Percentiles rank a stretch among this genome's conserved stretches.
phyloP scores from a whole-genome alignment of 1,140 invertebrate genomes.

The Drosophila suzukii region DNA sequence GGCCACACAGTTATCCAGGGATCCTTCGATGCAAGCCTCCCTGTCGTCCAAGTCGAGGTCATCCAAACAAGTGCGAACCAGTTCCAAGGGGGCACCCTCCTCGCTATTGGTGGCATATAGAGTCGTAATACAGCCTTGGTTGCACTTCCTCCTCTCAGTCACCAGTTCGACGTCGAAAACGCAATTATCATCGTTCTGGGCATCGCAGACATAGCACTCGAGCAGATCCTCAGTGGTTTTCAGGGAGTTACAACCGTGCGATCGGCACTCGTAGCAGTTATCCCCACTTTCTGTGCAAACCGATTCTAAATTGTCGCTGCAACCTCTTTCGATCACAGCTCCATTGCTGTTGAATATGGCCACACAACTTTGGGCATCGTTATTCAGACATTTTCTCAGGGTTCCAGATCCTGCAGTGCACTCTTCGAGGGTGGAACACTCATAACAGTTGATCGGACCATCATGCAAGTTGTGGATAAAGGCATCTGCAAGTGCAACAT shows the following conservation, averaged over 20 bases:
- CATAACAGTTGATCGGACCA: constrained; percentile 72
- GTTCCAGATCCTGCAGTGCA: constrained; percentile 44
- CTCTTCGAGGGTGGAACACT: constrained; percentile 45
- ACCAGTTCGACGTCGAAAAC: constrained; percentile 53
- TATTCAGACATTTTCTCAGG: constrained; percentile 54
- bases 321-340: constrained; percentile 61
- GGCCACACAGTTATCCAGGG: constrained; percentile 50
- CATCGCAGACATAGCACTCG: constrained; percentile 67
- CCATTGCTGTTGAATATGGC: constrained; percentile 56
- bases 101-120: constrained; percentile 66
- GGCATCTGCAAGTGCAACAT: constrained; percentile 30
- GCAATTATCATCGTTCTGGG: constrained; percentile 58
- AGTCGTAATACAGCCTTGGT: constrained; percentile 71
- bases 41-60: constrained; percentile 70
- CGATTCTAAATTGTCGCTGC: constrained; percentile 57
- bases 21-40: constrained; percentile 42
- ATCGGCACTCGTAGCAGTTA: constrained; percentile 69
- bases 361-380: constrained; percentile 65
- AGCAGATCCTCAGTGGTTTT: constrained; percentile 40
- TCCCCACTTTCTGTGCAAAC: constrained; percentile 20
- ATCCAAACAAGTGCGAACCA: constrained; percentile 68
- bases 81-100: constrained; percentile 45
- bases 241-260: constrained; percentile 68
- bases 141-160: constrained; percentile 44
- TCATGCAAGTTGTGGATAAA: constrained; percentile 64